Percentiles rank a stretch among this genome's conserved stretches.
phyloP scores from a whole-genome alignment of 2,797 vertebrate species.

The Sitta carolinensis region DNA sequence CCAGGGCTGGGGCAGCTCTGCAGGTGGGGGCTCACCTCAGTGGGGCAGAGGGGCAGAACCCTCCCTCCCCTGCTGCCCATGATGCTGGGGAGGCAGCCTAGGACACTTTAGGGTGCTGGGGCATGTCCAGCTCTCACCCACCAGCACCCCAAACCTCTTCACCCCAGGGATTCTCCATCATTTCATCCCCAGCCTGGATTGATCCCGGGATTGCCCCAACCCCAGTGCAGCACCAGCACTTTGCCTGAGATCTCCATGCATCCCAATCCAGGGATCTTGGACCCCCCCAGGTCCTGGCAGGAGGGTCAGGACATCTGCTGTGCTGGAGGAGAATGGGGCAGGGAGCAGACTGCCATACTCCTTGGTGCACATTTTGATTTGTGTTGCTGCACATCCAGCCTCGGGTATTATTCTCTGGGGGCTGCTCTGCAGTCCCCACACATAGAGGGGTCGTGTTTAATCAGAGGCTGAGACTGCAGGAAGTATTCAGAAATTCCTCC shows the following conservation, averaged over 20 bases:
- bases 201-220: rapidly evolving
- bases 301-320: neutral
- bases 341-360: rapidly evolving
- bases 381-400: neutral
- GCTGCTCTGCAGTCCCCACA: rapidly evolving
- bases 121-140: neutral
- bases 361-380: rapidly evolving
- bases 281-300: neutral
- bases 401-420: neutral
- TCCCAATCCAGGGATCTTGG: rapidly evolving
- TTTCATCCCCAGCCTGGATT: neutral
- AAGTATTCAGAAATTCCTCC: neutral
- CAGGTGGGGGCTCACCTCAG: neutral
- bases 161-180: neutral
- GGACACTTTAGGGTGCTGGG: neutral
- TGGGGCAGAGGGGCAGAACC: neutral
- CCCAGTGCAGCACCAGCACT: neutral
- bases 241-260: rapidly evolving
- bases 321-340: rapidly evolving
- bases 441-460: neutral
- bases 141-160: neutral
- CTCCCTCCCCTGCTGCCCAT: neutral
- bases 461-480: neutral
- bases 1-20: neutral
- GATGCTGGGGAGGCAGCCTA: neutral